A percentile compares a stretch with the other conserved stretches of the same genome.
Evolutionary conservation across 2,113 vertebrate genomes (phyloP).

Genomic region (Eulemur rufifrons): DNA sequence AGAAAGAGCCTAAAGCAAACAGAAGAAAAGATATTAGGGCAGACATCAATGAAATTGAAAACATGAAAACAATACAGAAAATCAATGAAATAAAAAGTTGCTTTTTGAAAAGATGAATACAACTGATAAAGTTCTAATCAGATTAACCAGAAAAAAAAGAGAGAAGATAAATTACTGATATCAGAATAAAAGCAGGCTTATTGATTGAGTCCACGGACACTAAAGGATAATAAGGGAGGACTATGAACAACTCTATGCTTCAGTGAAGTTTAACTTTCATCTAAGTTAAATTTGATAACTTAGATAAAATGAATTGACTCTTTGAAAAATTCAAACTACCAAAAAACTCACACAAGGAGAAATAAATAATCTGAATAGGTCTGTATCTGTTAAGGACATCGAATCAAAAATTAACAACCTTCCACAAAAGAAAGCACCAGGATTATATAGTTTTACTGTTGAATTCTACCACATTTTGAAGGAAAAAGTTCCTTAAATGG

Average conservation of each 20-base stretch:
- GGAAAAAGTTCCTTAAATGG: neutral
- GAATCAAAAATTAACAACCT: neutral
- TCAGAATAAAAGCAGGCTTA: neutral
- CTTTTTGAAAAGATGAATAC: neutral
- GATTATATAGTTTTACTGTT: neutral
- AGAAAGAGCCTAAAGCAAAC: neutral
- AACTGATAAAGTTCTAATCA: neutral
- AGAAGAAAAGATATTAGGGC: neutral
- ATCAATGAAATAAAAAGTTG: neutral
- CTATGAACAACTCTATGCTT: neutral
- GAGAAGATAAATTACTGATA: neutral
- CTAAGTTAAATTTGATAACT: neutral
- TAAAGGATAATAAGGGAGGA: neutral
- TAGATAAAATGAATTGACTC: neutral
- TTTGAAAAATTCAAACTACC: neutral
- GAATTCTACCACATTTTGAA: neutral
- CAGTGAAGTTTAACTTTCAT: neutral
- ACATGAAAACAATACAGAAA: neutral
- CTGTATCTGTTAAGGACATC: neutral
- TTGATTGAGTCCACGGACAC: neutral
- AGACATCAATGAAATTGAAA: constrained; percentile 19
- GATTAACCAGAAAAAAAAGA: neutral
- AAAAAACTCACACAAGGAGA: neutral
- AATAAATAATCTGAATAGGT: neutral
- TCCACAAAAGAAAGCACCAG: neutral